Percentiles rank a stretch among this genome's conserved stretches.
Conservation (phyloP, 2,888 invertebrate genomes). For the Capitulum mitella region DNA sequence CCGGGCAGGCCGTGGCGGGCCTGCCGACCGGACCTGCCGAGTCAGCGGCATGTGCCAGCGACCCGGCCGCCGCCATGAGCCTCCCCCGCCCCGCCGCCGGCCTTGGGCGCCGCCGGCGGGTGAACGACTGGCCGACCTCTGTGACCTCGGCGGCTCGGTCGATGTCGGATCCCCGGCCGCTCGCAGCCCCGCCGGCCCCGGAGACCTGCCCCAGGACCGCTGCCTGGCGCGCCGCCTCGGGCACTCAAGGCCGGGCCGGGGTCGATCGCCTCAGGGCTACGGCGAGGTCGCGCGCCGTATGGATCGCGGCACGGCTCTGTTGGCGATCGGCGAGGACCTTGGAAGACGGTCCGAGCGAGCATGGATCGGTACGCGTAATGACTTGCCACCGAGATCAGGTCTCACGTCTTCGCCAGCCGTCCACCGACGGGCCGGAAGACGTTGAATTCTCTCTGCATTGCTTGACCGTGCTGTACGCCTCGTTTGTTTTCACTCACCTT, state of each 20-base stretch:
- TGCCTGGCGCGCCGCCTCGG: too few species aligned
- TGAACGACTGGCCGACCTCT: not conserved
- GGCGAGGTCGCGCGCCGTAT: not conserved
- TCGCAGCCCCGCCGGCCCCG: not conserved
- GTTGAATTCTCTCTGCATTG: too few species aligned
- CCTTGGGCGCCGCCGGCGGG: not conserved
- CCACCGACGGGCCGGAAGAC: too few species aligned
- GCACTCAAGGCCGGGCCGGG: not conserved
- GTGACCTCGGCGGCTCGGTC: not conserved
- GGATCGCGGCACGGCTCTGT: not conserved
- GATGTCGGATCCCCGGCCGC: not conserved
- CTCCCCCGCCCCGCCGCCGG: not conserved
- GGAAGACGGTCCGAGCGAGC: too few species aligned
- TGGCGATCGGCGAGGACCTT: too few species aligned
- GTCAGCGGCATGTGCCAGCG: too few species aligned
- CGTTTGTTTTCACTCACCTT: not conserved
- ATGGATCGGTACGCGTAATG: too few species aligned
- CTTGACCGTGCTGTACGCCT: too few species aligned
- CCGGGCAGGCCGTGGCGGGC: too few species aligned
- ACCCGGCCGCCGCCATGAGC: not conserved
- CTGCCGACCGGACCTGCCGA: too few species aligned
- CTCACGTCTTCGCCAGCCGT: too few species aligned
- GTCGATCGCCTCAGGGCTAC: conserved; percentile 2
- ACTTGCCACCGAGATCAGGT: too few species aligned
- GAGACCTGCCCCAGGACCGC: not conserved